These are phyloP conservation scores for Eupithecia inturbata DNA, from an alignment of 2,888 invertebrate genomes.

Conservation along the genomic window DNA sequence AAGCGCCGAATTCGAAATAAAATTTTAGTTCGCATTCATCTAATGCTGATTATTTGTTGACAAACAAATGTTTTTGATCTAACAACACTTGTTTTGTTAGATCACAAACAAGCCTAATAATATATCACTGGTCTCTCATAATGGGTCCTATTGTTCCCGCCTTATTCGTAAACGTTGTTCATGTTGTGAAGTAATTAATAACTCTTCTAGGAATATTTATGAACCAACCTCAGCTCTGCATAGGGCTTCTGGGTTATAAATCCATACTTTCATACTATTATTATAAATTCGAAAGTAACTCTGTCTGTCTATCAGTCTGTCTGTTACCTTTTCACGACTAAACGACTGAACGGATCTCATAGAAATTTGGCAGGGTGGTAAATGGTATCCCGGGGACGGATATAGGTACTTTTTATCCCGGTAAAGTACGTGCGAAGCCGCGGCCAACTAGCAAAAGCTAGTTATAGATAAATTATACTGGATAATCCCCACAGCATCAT, in stretches of 20 bases:
- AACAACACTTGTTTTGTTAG: conserved; percentile 4
- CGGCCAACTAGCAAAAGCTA: too few relatives aligned
- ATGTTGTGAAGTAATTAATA: neutral
- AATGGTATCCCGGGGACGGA: too few relatives aligned
- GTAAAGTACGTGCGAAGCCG: too few relatives aligned
- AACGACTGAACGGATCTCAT: too few relatives aligned
- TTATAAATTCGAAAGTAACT: too few relatives aligned
- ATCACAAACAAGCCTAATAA: conserved; percentile 3
- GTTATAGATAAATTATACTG: too few relatives aligned
- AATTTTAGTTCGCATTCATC: neutral
- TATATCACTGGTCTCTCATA: conserved; percentile 3
- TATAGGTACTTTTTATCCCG: too few relatives aligned
- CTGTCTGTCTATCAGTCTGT: too few relatives aligned
- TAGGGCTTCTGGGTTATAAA: neutral
- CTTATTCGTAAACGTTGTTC: neutral
- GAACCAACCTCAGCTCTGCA: neutral
- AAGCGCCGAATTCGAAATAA: neutral
- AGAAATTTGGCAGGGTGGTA: too few relatives aligned
- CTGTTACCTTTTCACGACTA: too few relatives aligned
- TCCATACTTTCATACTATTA: too few relatives aligned
- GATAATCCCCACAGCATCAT: too few relatives aligned
- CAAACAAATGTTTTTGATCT: neutral
- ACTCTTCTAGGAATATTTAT: neutral
- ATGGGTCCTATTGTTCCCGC: neutral
- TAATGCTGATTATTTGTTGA: conserved; percentile 8